A percentile compares a stretch with the other conserved stretches of the same genome.
Evolutionary conservation across 1,140 invertebrate genomes (phyloP).

Genomic region (Gryllus bimaculatus): DNA sequence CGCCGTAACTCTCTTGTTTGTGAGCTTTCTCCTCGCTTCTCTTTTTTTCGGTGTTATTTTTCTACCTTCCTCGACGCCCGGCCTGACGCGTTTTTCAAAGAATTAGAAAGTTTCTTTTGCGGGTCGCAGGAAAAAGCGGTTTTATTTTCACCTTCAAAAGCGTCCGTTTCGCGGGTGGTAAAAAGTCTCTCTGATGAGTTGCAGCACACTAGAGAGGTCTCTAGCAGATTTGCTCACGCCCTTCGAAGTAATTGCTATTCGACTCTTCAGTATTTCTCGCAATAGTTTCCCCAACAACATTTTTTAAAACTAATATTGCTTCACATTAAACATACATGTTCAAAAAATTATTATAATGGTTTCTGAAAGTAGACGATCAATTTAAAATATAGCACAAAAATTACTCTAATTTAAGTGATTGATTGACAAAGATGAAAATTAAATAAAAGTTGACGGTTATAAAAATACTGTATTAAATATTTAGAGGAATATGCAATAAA

Average conservation of each 20-base stretch:
- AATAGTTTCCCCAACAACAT: too few relatives aligned
- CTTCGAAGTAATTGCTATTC: not conserved
- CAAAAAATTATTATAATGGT: too few relatives aligned
- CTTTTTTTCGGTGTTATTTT: not conserved
- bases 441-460: too few relatives aligned
- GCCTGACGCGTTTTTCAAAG: not conserved
- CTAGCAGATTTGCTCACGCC: not conserved
- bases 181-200: not conserved
- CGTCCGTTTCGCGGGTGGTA: not conserved
- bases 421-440: too few relatives aligned
- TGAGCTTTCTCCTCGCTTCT: not conserved
- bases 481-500: too few relatives aligned
- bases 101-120: slow-evolving; percentile 1
- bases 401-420: too few relatives aligned
- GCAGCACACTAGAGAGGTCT: not conserved
- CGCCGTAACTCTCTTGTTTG: not conserved
- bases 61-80: not conserved
- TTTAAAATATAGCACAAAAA: too few relatives aligned
- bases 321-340: too few relatives aligned
- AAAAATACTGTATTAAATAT: too few relatives aligned
- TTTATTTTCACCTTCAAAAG: slow-evolving; percentile 5
- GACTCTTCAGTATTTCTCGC: not conserved
- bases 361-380: too few relatives aligned
- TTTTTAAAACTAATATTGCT: too few relatives aligned
- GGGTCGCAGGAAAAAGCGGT: not conserved